These are phyloP conservation scores for Camelus dromedarius DNA, from an alignment of 2,113 vertebrate genomes.

Conservation along the genomic window DNA sequence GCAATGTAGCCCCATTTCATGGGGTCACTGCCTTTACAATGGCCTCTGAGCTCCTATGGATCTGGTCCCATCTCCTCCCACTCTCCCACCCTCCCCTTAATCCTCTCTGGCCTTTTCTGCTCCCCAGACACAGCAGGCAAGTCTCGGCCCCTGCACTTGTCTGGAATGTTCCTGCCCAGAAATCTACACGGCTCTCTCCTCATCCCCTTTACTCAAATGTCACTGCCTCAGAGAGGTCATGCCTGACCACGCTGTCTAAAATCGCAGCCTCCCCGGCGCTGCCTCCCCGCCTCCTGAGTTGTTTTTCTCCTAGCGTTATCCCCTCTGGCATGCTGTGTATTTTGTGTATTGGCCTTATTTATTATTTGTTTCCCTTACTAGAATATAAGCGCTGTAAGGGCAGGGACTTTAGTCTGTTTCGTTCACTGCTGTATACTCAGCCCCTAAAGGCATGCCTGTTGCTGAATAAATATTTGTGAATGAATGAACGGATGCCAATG, in stretches of 20 bases:
- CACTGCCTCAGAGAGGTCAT: background rate
- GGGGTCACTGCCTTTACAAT: background rate
- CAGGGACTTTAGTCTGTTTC: background rate
- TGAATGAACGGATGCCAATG: background rate
- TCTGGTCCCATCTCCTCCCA: background rate
- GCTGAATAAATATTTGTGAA: background rate
- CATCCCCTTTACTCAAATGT: background rate
- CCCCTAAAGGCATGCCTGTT: background rate
- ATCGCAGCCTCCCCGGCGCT: fast-evolving
- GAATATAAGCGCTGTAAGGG: background rate
- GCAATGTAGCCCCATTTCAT: fast-evolving
- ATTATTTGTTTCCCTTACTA: background rate
- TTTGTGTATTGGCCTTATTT: background rate
- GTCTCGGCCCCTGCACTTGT: fast-evolving
- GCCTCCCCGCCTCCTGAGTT: background rate
- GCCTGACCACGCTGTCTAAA: background rate
- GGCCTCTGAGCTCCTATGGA: background rate
- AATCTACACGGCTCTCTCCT: background rate
- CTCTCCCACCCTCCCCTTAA: fast-evolving
- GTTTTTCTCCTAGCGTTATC: background rate
- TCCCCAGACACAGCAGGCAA: background rate
- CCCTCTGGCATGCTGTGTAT: no score
- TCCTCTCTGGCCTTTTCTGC: no score
- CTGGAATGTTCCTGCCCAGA: background rate
- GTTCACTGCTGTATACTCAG: background rate